phyloP scores from a whole-genome alignment of 2,888 invertebrate species.

The Lordiphosa andalusiaca region DNA sequence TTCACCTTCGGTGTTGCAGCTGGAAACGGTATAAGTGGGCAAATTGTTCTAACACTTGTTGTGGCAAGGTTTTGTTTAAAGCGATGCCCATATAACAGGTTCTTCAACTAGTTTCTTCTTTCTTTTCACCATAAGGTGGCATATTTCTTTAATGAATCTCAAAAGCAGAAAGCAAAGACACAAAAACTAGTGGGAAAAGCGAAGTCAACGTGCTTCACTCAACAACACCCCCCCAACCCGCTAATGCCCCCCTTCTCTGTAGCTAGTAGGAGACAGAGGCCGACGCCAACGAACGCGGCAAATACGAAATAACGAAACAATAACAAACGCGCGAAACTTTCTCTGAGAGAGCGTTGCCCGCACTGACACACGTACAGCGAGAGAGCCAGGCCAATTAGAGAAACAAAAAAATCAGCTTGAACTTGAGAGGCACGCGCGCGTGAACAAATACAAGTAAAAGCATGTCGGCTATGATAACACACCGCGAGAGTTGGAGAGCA shows the following conservation, averaged over 20 bases:
- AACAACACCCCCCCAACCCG: constrained; percentile 9
- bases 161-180: constrained; percentile 18
- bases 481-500: constrained; percentile 18
- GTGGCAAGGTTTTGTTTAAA: no score
- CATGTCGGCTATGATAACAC: constrained; percentile 70
- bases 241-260: neutral
- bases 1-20: no score
- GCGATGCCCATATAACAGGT: constrained; percentile 55
- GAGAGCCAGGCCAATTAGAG: constrained; percentile 18
- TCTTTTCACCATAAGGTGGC: constrained; percentile 45
- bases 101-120: constrained; percentile 46
- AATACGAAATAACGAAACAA: constrained; percentile 71
- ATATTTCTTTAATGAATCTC: constrained; percentile 74
- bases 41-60: no score
- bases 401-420: constrained; percentile 44
- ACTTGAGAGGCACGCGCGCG: constrained; percentile 75
- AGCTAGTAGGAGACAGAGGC: constrained; percentile 13
- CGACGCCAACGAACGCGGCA: constrained; percentile 54
- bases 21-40: no score
- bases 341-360: constrained; percentile 52
- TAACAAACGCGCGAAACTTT: constrained; percentile 73
- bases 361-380: constrained; percentile 9
- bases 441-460: constrained; percentile 65
- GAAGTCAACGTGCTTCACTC: constrained; percentile 63
- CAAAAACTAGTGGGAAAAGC: constrained; percentile 31